Percentiles rank a stretch among this genome's conserved stretches.
phyloP scores from a whole-genome alignment of 2,797 vertebrate genomes.

The Galago senegalensis region DNA sequence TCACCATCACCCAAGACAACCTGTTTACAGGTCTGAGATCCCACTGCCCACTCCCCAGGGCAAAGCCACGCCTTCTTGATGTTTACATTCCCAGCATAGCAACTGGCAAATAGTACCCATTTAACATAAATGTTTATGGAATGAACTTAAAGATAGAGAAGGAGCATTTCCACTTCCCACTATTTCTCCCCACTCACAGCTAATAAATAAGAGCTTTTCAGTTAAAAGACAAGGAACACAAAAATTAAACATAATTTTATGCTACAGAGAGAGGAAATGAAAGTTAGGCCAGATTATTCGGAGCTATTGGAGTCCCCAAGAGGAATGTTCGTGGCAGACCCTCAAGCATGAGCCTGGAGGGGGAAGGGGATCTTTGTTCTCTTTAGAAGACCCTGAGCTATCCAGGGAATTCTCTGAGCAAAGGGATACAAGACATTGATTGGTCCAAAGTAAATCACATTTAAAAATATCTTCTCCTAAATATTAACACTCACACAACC shows the following conservation, averaged over 20 bases:
- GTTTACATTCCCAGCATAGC: background rate
- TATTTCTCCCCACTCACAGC: background rate
- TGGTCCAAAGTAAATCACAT: background rate
- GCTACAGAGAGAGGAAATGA: background rate
- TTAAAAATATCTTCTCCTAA: background rate
- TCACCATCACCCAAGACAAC: background rate
- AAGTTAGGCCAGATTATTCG: background rate
- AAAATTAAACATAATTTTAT: constrained; percentile 1
- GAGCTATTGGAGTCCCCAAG: background rate
- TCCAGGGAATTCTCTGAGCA: background rate
- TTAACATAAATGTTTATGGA: background rate
- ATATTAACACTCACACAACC: background rate
- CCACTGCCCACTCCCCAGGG: background rate
- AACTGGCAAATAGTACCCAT: background rate
- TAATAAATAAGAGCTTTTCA: constrained; percentile 16
- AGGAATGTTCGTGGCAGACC: background rate
- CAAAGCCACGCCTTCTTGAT: background rate
- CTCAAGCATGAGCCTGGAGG: background rate
- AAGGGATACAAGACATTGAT: background rate
- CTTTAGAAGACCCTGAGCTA: background rate
- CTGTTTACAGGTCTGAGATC: background rate
- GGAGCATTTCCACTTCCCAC: background rate
- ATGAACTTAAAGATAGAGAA: background rate
- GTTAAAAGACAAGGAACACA: constrained; percentile 64
- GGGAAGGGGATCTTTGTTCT: background rate